A percentile compares a stretch with the other conserved stretches of the same genome.
Evolutionary conservation across 2,797 vertebrate genomes (phyloP).

Genomic region (Hozukius guyotensis): DNA sequence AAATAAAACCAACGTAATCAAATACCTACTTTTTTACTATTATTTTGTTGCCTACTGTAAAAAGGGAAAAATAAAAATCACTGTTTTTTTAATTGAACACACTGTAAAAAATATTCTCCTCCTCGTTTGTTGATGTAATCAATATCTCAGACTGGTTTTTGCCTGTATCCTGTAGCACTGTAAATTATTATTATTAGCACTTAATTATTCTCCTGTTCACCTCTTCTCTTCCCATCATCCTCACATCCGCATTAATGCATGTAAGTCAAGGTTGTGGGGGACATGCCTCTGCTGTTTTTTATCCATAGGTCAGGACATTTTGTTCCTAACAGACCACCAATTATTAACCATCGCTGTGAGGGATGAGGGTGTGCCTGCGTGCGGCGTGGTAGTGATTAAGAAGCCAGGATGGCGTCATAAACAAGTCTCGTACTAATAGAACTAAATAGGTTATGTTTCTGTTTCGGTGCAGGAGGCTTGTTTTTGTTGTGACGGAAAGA

Average conservation of each 20-base stretch:
- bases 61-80: too few species aligned
- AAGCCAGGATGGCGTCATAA: conserved; percentile 49
- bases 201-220: not conserved
- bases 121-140: not conserved
- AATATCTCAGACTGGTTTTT: not conserved
- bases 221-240: not conserved
- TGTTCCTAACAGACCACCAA: conserved; percentile 53
- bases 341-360: conserved; percentile 54
- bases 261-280: conserved; percentile 3
- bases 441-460: conserved; percentile 22
- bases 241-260: conserved; percentile 13
- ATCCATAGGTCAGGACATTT: conserved; percentile 45
- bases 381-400: conserved; percentile 50
- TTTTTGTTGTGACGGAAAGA: conserved; percentile 58
- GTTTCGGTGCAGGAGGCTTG: conserved; percentile 16
- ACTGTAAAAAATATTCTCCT: not conserved
- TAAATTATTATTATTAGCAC: not conserved
- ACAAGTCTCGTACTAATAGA: conserved; percentile 53
- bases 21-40: too few species aligned
- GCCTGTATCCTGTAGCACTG: not conserved
- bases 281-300: conserved; percentile 16
- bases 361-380: conserved; percentile 50
- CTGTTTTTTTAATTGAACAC: not conserved
- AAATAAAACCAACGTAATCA: too few species aligned
- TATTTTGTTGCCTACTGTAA: too few species aligned